Conservation (phyloP, 2,113 vertebrate species). For the Orcinus orca region DNA sequence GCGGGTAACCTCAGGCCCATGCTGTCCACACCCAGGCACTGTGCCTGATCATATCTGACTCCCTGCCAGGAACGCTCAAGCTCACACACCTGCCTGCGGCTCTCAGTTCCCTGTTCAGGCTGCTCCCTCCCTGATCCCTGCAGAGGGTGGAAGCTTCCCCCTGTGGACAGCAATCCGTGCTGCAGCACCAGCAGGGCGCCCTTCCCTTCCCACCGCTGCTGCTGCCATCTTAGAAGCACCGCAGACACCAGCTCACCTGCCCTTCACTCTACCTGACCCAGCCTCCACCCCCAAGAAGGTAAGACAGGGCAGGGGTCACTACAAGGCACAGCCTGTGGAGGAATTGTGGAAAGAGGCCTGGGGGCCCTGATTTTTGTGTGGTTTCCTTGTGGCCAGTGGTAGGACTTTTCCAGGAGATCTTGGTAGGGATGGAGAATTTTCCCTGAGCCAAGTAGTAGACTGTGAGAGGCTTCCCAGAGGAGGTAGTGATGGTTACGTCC, state of each 20-base stretch:
- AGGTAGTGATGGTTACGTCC: accelerated
- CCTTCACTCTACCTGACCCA: neutral
- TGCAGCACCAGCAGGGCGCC: accelerated
- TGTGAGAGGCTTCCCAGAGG: neutral
- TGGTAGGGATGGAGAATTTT: neutral
- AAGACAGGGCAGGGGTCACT: neutral
- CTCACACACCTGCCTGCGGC: slow-evolving; percentile 8
- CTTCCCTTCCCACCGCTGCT: neutral
- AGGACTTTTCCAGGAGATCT: neutral
- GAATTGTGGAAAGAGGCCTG: neutral
- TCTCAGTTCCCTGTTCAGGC: neutral
- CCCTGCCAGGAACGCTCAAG: neutral
- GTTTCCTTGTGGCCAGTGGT: neutral
- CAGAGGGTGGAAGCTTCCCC: neutral
- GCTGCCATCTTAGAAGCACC: neutral
- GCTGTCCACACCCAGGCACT: neutral
- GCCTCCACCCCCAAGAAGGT: neutral
- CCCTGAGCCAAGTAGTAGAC: neutral
- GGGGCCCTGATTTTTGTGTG: neutral
- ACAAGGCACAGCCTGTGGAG: neutral
- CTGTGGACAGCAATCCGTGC: accelerated
- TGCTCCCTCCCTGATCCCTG: neutral
- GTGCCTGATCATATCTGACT: slow-evolving; percentile 31
- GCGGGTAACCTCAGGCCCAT: neutral
- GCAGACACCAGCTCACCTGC: neutral